A percentile compares a stretch with the other conserved stretches of the same genome.
Conservation (phyloP, 2,113 vertebrate genomes). For the Dicerorhinus sumatrensis region DNA sequence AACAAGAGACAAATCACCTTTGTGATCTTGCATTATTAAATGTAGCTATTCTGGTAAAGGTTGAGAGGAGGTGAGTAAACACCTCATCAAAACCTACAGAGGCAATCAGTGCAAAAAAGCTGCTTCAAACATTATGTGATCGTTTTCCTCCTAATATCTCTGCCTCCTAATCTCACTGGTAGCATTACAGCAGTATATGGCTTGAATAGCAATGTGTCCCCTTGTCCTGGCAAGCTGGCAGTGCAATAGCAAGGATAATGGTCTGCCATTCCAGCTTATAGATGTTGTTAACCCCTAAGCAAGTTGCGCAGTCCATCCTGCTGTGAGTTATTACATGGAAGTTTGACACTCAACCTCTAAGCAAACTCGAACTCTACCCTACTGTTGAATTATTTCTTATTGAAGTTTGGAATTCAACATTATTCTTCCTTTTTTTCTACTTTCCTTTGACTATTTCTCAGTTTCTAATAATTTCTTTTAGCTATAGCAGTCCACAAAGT, state of each 20-base stretch:
- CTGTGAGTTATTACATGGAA: conserved; percentile 10
- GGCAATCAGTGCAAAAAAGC: not conserved
- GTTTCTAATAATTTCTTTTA: not conserved
- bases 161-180: not conserved
- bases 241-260: not conserved
- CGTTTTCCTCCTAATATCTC: not conserved
- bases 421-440: not conserved
- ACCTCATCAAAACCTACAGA: not conserved
- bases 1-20: not conserved
- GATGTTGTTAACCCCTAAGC: not conserved
- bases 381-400: not conserved
- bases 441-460: not conserved
- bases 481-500: not conserved
- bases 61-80: conserved; percentile 3
- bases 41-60: not conserved
- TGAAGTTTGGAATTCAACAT: not conserved
- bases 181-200: not conserved
- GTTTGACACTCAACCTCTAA: not conserved
- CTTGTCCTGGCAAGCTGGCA: not conserved
- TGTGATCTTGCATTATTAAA: conserved; percentile 43
- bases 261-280: not conserved
- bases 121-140: not conserved
- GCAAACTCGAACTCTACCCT: not conserved
- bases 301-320: not conserved
- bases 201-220: conserved; percentile 21